Base-by-base conservation (phyloP, 2,797 vertebrate genomes). In the Pterois miles region DNA sequence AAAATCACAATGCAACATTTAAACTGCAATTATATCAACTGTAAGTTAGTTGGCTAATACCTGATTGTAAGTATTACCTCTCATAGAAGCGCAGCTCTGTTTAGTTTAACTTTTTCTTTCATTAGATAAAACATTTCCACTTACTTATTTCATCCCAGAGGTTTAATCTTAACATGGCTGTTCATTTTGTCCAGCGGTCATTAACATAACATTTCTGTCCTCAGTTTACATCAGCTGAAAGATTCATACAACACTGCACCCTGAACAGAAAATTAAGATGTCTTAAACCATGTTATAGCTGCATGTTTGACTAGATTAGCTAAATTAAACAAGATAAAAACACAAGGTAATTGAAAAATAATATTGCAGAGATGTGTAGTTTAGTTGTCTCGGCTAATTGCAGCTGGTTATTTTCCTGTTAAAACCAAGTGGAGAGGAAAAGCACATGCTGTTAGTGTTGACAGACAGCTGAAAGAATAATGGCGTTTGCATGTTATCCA, bases 401-500 rank as follows among this genome's bases (percentile, higher is more conserved):
- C 18, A 40, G 33, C 5, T n/a, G 36, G 18, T 74, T 68, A 11
- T 71, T 56, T 75, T 43, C 11, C 50, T 66, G n/a, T 52, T 54
- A 50, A 23, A 65, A 43, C 7, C 64, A 57, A 54, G 29, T 46
- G 43, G 20, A 69, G 69, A 78, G 36, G 36, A 74, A 65, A 74
- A 16, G 4, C 14, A 34, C 33, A 23, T 14, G 66, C 54, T 62
- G 46, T 20, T 57, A 20, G n/a, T 62, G 71, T 57, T 78, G 81
- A 64, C 16, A 54, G 69, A 68, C 69, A 38, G 2, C 43, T 66
- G 33, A 53, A 48, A 50, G n/a, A 74, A 67, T 36, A 77, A 65
- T 5, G 7, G 31, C 43, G 54, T 66, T 62, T 38, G 38, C n/a
- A 1, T 68, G 53, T 74, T 48, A 82, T 70, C 78, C 29, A 36